phyloP scores from a whole-genome alignment of 2,113 vertebrate species.

The Cavia porcellus region DNA sequence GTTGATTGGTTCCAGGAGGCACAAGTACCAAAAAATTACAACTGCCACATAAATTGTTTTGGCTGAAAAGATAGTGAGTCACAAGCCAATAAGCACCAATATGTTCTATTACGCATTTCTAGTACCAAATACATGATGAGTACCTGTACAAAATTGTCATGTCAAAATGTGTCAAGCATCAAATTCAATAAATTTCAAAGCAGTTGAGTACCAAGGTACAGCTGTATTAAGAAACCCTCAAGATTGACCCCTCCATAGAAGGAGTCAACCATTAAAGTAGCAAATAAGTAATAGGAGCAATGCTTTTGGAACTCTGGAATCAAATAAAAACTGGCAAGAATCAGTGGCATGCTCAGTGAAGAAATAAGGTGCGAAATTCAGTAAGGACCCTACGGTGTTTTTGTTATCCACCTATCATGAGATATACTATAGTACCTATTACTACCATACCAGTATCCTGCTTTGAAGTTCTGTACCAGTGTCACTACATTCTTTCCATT shows the following conservation, averaged over 20 bases:
- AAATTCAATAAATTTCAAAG: not conserved
- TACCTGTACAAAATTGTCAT: not conserved
- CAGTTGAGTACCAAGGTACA: not conserved
- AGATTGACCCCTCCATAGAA: not conserved
- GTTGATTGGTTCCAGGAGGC: not conserved
- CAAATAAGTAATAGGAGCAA: conserved; percentile 5
- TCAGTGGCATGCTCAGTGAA: not conserved
- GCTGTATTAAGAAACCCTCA: not conserved
- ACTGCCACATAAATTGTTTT: not conserved
- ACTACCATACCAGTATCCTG: too few relatives aligned
- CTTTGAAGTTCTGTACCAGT: too few relatives aligned
- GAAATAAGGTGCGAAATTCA: not conserved
- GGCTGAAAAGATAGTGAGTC: not conserved
- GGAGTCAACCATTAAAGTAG: not conserved
- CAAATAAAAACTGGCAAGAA: not conserved
- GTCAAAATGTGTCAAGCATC: not conserved
- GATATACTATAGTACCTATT: too few relatives aligned
- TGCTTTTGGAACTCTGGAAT: not conserved
- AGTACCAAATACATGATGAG: not conserved
- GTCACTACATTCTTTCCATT: too few relatives aligned
- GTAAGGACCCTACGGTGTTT: not conserved
- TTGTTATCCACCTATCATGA: not conserved
- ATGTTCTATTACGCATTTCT: not conserved
- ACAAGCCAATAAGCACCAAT: not conserved
- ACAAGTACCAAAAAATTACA: not conserved